These are phyloP conservation scores for Hemiscyllium ocellatum DNA, from an alignment of 2,113 vertebrate genomes.

Conservation along the genomic window DNA sequence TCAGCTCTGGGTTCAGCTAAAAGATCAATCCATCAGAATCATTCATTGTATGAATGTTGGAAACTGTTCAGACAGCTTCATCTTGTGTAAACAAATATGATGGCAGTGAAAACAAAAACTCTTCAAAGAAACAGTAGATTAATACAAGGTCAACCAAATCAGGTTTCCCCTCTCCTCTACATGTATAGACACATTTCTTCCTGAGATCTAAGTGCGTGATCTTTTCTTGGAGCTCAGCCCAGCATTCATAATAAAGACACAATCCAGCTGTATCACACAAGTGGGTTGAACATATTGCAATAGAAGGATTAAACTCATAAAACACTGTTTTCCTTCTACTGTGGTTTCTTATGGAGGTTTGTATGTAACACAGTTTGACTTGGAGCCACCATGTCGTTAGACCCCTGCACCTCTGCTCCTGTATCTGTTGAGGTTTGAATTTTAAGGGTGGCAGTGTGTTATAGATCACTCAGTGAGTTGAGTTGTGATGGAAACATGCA, in stretches of 20 bases:
- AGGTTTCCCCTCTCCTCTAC: neutral
- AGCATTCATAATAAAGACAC: neutral
- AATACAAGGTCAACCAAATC: neutral
- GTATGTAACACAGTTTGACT: neutral
- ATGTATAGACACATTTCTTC: neutral
- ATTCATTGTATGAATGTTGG: no score
- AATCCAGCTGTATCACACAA: neutral
- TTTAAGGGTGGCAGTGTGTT: no score
- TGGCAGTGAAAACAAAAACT: neutral
- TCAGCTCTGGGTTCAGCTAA: neutral
- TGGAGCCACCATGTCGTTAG: neutral
- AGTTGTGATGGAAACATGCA: no score
- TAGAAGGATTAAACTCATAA: neutral
- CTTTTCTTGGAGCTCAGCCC: neutral
- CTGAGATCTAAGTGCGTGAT: neutral
- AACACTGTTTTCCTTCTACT: no score
- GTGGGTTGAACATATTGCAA: neutral
- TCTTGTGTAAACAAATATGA: no score
- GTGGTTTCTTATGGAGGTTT: neutral
- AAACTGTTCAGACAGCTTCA: no score
- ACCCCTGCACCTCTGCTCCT: neutral
- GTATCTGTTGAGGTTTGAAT: neutral
- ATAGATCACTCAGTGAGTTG: no score
- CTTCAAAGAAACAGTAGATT: neutral
- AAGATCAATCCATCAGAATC: neutral